Conservation (phyloP, 2,113 vertebrate genomes). For the Turdus rufiventris region DNA sequence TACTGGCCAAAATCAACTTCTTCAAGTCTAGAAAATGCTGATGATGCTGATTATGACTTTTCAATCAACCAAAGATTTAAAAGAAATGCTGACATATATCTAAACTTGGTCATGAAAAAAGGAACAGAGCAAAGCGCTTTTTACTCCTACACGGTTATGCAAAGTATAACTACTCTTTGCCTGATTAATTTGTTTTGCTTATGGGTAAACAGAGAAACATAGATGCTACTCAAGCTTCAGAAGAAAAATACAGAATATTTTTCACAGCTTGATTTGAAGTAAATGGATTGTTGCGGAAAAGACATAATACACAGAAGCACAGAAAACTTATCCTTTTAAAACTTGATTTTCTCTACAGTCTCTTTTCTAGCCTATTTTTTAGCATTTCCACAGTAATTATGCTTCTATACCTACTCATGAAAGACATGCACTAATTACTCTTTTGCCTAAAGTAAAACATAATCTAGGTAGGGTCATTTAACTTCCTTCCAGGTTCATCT, state of each 20-base stretch:
- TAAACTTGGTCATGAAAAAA: background rate
- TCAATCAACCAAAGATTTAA: background rate
- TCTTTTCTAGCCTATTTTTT: background rate
- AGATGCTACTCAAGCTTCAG: background rate
- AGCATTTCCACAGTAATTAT: background rate
- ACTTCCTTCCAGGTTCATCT: background rate
- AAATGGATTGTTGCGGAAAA: background rate
- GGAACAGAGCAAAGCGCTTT: background rate
- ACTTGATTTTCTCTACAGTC: background rate
- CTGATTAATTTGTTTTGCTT: background rate
- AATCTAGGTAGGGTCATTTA: background rate
- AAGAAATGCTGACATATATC: background rate
- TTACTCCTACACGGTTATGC: background rate
- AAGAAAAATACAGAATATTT: background rate
- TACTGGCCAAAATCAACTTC: background rate
- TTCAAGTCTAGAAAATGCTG: background rate
- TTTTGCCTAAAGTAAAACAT: background rate
- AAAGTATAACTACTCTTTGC: background rate
- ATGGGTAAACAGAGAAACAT: background rate
- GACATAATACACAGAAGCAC: background rate
- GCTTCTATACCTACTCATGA: background rate
- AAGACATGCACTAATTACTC: background rate
- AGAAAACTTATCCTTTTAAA: background rate
- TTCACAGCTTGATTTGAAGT: background rate
- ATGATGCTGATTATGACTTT: background rate